Conservation (phyloP, 2,888 invertebrate genomes). For the Stenodera caucasica region DNA sequence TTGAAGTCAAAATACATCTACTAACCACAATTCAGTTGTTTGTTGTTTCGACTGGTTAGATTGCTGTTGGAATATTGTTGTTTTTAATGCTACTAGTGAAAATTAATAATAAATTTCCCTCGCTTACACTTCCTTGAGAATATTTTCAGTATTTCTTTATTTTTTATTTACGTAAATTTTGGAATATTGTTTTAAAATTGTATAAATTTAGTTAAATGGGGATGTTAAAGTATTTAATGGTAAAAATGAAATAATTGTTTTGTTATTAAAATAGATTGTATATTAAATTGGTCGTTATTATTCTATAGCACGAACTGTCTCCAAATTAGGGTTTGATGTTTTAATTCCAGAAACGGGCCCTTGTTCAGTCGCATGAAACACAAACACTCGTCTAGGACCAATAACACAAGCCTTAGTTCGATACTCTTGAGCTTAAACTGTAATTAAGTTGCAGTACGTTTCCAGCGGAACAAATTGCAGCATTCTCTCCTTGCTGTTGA, state of each 20-base stretch:
- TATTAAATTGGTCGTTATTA: conserved; percentile 39
- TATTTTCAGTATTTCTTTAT: background rate
- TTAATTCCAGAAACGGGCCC: conserved; percentile 36
- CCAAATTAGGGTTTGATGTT: conserved; percentile 36
- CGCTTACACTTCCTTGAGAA: background rate
- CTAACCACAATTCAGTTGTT: conserved; percentile 2
- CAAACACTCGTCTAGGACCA: conserved; percentile 34
- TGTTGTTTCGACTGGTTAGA: conserved; percentile 3
- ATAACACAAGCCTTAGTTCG: conserved; percentile 34
- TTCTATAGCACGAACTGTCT: conserved; percentile 39
- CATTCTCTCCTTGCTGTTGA: conserved; percentile 33
- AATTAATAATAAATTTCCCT: background rate
- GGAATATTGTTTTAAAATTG: background rate
- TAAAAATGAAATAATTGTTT: conserved; percentile 25
- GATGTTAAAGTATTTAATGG: background rate
- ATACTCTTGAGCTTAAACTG: conserved; percentile 34
- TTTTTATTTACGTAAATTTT: background rate
- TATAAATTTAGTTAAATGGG: background rate
- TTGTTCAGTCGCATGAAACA: conserved; percentile 34
- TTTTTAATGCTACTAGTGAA: background rate
- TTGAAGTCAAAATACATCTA: background rate
- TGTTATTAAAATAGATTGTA: conserved; percentile 27
- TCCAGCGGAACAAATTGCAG: conserved; percentile 36
- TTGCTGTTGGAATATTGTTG: background rate
- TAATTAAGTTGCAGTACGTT: conserved; percentile 37